phyloP scores from a whole-genome alignment of 2,113 vertebrate species.

The Protomyctophum bolini region DNA sequence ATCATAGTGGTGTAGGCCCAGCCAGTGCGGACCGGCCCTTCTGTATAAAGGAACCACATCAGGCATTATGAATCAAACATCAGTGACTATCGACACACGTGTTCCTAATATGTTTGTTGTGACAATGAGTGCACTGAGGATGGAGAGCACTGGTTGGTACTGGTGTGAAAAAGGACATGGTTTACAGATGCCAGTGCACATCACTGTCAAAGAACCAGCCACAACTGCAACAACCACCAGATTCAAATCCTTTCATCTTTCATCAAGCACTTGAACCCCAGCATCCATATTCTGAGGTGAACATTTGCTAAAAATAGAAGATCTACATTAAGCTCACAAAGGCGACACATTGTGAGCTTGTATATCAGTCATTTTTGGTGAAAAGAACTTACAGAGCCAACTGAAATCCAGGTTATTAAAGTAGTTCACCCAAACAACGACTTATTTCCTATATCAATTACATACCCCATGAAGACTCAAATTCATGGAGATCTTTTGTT shows the following conservation, averaged over 20 bases:
- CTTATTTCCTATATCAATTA: no score
- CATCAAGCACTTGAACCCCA: no score
- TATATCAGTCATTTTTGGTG: no score
- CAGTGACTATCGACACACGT: neutral
- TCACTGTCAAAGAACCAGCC: conserved; percentile 23
- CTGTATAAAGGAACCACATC: conserved; percentile 1
- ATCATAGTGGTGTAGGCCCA: conserved; percentile 36
- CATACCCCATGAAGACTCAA: no score
- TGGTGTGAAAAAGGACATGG: conserved; percentile 14
- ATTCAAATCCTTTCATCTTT: neutral
- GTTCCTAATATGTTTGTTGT: neutral
- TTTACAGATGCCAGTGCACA: conserved; percentile 50
- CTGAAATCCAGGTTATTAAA: no score
- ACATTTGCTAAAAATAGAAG: no score
- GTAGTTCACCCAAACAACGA: no score
- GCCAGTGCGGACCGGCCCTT: neutral
- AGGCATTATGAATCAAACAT: conserved; percentile 20
- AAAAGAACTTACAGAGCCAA: no score
- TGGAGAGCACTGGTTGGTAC: conserved; percentile 45
- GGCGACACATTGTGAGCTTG: no score
- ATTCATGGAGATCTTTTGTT: no score
- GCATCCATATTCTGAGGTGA: no score
- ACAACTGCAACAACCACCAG: conserved; percentile 6
- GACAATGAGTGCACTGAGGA: conserved; percentile 37
- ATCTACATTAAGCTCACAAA: no score